Percentiles rank a stretch among this genome's conserved stretches.
Evolutionary conservation across 2,797 vertebrate genomes (phyloP).

Genomic region (Percopsis omiscomaycus): DNA sequence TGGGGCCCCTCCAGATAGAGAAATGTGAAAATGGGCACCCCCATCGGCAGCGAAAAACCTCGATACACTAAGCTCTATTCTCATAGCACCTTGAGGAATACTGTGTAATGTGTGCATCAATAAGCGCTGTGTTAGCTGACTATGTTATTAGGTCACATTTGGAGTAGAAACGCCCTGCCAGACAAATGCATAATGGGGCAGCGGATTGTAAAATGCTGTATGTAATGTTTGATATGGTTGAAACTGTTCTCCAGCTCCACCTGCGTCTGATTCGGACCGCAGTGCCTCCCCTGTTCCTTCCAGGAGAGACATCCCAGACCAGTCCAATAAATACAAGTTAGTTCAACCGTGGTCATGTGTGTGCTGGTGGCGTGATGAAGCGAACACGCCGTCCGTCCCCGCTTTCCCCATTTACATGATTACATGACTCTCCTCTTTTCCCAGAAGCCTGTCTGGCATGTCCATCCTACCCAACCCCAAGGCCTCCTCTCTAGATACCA

Average conservation of each 20-base stretch:
- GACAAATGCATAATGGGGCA: conserved; percentile 1
- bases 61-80: neutral
- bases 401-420: neutral
- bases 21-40: conserved; percentile 1
- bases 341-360: conserved; percentile 6
- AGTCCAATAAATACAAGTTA: conserved; percentile 73
- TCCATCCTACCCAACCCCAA: conserved; percentile 73
- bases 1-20: neutral
- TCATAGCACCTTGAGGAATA: neutral
- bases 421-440: neutral
- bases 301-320: conserved; percentile 56
- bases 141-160: neutral
- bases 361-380: neutral
- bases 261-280: conserved; percentile 74
- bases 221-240: conserved; percentile 9
- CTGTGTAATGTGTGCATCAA: neutral
- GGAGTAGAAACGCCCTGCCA: neutral
- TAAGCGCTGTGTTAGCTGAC: neutral
- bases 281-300: conserved; percentile 64
- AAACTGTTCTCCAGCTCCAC: conserved; percentile 60
- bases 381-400: neutral
- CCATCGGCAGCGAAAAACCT: neutral
- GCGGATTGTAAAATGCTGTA: neutral
- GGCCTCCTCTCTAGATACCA: conserved; percentile 63
- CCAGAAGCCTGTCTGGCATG: conserved; percentile 72